phyloP scores from a whole-genome alignment of 2,797 vertebrate genomes.

The Adrianichthys oophorus region DNA sequence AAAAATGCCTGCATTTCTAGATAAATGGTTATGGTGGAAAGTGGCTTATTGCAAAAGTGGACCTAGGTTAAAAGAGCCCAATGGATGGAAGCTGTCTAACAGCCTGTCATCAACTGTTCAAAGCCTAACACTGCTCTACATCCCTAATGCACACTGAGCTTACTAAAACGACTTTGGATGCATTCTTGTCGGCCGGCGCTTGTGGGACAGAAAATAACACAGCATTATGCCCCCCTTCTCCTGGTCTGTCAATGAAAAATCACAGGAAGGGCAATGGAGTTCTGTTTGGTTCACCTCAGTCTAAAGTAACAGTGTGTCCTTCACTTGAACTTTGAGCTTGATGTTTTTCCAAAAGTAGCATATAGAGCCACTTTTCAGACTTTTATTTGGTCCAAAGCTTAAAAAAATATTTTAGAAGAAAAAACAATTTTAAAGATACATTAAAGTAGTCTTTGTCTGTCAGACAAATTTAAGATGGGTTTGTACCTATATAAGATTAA shows the following conservation, averaged over 20 bases:
- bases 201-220: constrained; percentile 54
- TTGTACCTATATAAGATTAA: too few relatives aligned
- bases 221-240: constrained; percentile 40
- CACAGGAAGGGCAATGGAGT: constrained; percentile 48
- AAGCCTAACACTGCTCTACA: constrained; percentile 49
- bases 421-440: too few relatives aligned
- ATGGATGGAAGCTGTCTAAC: constrained; percentile 67
- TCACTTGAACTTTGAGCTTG: constrained; percentile 15
- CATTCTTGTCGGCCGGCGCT: constrained; percentile 42
- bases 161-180: constrained; percentile 58
- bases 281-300: constrained; percentile 39
- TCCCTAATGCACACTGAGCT: constrained; percentile 64
- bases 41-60: constrained; percentile 56
- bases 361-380: neutral
- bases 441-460: too few relatives aligned
- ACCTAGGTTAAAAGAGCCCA: constrained; percentile 66
- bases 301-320: constrained; percentile 8
- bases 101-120: constrained; percentile 76
- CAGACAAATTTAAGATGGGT: too few relatives aligned
- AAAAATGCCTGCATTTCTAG: constrained; percentile 77
- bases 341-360: neutral
- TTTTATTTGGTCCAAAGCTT: neutral
- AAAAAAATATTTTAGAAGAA: too few relatives aligned
- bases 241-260: constrained; percentile 43
- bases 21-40: constrained; percentile 71